Evolutionary conservation across 2,113 vertebrate species (phyloP), one percentile per base, ranked within the genome.

Genomic region (Tupaia chinensis): DNA sequence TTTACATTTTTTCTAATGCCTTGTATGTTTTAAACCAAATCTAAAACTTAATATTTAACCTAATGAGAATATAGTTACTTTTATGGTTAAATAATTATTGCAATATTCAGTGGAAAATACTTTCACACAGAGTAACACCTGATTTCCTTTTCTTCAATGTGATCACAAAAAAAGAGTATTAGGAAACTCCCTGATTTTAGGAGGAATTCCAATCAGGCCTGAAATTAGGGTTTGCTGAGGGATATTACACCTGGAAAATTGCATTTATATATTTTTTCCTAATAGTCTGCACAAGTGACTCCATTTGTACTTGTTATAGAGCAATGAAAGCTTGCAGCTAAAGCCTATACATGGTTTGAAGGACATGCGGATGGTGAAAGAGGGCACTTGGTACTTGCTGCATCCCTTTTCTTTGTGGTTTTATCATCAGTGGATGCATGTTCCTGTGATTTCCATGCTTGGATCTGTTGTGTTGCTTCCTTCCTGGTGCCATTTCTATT

Each of bases 1-100:
- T 81, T 7, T 56, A 72, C 7, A 53, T 44, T 61, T 91, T 93
- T 34, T 84, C 87, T 76, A 61, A 88, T 76, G 89, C 12, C 14
- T 88, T 95, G 5, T 65, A 66, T 88, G 23, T 80, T 87, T 95
- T 68, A 79, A 95, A 60, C 22, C 73, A 96, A 66, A 80, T 81
- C 3, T 84, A 86, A 93, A 79, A 29, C 65, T 87, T 25, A 69
- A 10, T 68, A 66, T 92, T 53, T 87, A 79, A 88, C 56, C 32
- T 79, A 90, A 83, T 54, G 15, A 87, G 81, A 89, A 23, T 76
- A 25, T 20, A 60, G 12, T 76, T 92, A 56, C 76, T 93, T 94
- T 58, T n/a, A 61, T 44, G 9, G 44, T 92, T 72, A 93, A 73
- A 63, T 72, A 74, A 65, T 70, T 20, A 93, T 58, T 66, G 5